A percentile compares a stretch with the other conserved stretches of the same genome.
Conservation (phyloP, 2,797 vertebrate species). For the Acanthiza pusilla region DNA sequence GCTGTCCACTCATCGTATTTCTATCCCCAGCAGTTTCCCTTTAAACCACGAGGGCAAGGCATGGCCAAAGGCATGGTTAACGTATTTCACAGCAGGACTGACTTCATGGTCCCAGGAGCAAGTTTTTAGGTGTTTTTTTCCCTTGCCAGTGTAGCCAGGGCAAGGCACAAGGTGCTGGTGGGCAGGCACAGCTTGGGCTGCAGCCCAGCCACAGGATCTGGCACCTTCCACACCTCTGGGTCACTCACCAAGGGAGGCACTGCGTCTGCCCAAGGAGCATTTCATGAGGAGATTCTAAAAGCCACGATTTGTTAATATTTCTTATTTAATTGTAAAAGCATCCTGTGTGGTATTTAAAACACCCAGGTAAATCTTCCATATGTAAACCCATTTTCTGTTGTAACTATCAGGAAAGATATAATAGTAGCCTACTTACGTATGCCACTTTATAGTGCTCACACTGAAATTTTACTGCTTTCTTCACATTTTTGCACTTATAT, state of each 20-base stretch:
- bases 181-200: accelerated
- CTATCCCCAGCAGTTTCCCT: not conserved
- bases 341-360: not conserved
- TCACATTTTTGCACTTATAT: slow-evolving; percentile 50
- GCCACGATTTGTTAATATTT: not conserved
- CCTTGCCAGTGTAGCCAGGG: not conserved
- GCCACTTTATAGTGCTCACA: slow-evolving; percentile 5
- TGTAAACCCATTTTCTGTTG: slow-evolving; percentile 11
- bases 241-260: not conserved
- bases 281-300: not conserved
- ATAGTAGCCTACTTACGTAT: slow-evolving; percentile 23
- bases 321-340: not conserved
- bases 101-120: not conserved
- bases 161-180: accelerated
- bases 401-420: not conserved
- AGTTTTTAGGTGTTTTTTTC: not conserved
- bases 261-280: not conserved
- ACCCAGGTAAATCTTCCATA: not conserved
- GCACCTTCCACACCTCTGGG: not conserved
- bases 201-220: accelerated
- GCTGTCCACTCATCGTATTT: not conserved
- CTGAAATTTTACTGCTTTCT: slow-evolving; percentile 56
- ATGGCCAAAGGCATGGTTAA: accelerated
- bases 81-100: accelerated
- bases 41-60: not conserved